A percentile compares a stretch with the other conserved stretches of the same genome.
Evolutionary conservation across 2,797 vertebrate species (phyloP).

Genomic region (Monodelphis domestica): DNA sequence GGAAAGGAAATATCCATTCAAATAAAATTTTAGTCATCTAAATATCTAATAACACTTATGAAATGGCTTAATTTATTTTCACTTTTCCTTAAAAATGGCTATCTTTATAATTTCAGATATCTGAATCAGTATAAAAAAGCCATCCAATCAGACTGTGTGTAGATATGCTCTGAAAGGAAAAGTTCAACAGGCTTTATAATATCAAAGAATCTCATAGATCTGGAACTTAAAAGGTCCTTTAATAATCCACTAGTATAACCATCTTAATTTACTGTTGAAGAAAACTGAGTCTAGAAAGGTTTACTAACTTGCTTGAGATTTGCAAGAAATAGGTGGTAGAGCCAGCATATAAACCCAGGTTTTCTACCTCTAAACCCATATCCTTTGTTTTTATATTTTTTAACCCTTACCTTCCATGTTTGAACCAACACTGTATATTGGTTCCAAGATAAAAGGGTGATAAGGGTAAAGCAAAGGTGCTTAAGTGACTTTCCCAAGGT

Average conservation of each 20-base stretch:
- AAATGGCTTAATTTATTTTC: not conserved
- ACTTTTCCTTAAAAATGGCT: not conserved
- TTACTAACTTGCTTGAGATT: not conserved
- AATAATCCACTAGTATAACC: not conserved
- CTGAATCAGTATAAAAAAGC: not conserved
- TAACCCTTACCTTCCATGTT: no score
- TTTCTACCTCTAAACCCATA: not conserved
- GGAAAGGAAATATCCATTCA: not conserved
- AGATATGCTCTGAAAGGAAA: not conserved
- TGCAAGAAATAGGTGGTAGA: not conserved
- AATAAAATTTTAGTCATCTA: not conserved
- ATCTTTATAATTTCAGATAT: not conserved
- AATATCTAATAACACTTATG: not conserved
- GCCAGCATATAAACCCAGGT: not conserved
- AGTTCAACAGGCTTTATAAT: not conserved
- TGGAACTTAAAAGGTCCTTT: not conserved
- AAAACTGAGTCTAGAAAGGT: not conserved
- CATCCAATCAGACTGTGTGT: constrained; percentile 1
- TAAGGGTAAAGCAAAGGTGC: no score
- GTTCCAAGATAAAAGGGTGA: no score
- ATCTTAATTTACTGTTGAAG: not conserved
- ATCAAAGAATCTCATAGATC: not conserved
- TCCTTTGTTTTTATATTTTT: no score
- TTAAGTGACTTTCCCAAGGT: no score
- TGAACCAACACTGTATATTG: no score